Base-by-base conservation (phyloP, 2,797 vertebrate genomes). In the Danionella dracula region DNA sequence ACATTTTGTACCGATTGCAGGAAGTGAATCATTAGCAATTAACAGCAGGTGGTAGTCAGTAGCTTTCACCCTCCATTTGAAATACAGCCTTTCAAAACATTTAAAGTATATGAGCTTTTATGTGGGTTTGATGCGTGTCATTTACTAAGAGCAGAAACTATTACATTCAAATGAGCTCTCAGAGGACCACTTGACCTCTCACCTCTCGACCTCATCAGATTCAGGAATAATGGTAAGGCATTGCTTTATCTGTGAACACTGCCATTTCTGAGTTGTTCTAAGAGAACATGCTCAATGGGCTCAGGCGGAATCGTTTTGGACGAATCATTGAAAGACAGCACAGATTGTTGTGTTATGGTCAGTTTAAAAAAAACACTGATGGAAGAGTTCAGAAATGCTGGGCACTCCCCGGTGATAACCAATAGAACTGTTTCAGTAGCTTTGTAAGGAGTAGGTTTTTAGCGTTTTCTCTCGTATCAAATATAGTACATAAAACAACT, bases 81-180 rank as follows among this genome's bases (percentile, higher is more conserved):
- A 35, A 37, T 48, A 5, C 32, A 19, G 11, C 10, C 12, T 40
- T 29, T 4, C 37, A 32, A 19, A 21, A 31, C 8, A 0, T 20
- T 2, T 15, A n/a, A n/a, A n/a, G n/a, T n/a, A 16, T 3, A 9
- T 32, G 32, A 13, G 32, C 19, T 55, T 51, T 50, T 12, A 12
- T 46, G 16, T 56, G 62, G 34, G 32, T 42, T 37, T 38, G 21
- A 41, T 56, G 51, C 21, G 37, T 49, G 12, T 56, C 53, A 31
- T 66, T 48, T 40, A 32, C 16, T 41, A 23, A 48, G 48, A 29
- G 21, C 35, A 41, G 42, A 38, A 40, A 8, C 40, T 56, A 66
- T 66, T 57, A 32, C 5, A 41, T 57, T 57, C 57, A 56, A 66
- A 57, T 66, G 17, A 40, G 32, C 37, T 49, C n/a, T 56, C 20